These are phyloP conservation scores for Hydriomena furcata DNA, from an alignment of 2,888 invertebrate genomes.

Conservation along the genomic window DNA sequence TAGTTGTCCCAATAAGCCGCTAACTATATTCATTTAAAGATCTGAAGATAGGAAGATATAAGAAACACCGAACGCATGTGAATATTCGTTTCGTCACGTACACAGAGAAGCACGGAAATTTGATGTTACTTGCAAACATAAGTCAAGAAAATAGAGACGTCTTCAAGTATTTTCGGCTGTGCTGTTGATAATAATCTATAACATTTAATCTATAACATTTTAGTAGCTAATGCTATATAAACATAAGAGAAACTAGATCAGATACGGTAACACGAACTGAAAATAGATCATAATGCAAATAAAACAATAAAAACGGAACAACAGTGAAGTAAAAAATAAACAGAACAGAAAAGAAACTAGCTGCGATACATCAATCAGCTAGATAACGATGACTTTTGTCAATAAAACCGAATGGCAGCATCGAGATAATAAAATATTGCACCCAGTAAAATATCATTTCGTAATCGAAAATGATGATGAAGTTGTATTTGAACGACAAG, in stretches of 20 bases:
- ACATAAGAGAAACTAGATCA: neutral
- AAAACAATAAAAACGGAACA: neutral
- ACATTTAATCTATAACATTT: too few relatives aligned
- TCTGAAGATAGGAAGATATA: too few relatives aligned
- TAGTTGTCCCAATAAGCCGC: too few relatives aligned
- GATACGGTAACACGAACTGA: neutral
- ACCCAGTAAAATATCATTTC: constrained; percentile 18
- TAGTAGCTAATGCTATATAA: too few relatives aligned
- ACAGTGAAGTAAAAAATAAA: neutral
- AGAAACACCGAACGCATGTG: constrained; percentile 27
- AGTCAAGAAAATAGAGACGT: neutral
- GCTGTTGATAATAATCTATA: too few relatives aligned
- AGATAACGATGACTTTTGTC: constrained; percentile 28
- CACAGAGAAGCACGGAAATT: constrained; percentile 4
- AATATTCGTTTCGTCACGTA: constrained; percentile 27
- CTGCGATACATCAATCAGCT: constrained; percentile 12
- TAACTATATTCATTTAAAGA: too few relatives aligned
- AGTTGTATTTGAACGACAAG: constrained; percentile 27
- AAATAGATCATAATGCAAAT: too few relatives aligned
- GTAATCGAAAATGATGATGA: constrained; percentile 24
- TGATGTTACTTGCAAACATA: constrained; percentile 1
- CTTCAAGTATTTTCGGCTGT: neutral
- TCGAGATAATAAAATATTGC: constrained; percentile 20
- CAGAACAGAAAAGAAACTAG: neutral
- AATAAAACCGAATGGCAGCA: constrained; percentile 26